A percentile compares a stretch with the other conserved stretches of the same genome.
These are phyloP conservation scores for Cheracebus regulus DNA, from an alignment of 2,797 vertebrate genomes.

Conservation along the genomic window DNA sequence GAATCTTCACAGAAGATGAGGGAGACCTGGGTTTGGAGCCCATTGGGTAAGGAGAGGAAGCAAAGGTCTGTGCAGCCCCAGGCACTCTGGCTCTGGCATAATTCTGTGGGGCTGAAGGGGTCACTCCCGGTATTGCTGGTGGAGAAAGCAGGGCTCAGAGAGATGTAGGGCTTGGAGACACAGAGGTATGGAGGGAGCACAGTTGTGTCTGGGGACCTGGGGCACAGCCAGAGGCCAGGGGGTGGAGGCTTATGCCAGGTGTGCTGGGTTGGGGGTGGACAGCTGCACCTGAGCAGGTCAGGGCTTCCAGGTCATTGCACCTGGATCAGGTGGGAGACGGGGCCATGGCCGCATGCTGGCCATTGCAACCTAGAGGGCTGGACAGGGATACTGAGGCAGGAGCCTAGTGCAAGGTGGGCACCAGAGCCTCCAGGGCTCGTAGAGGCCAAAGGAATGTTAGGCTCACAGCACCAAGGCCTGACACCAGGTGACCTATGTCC, in stretches of 20 bases:
- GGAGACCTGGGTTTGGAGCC: not conserved
- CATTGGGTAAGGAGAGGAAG: not conserved
- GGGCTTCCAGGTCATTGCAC: not conserved
- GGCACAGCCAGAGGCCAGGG: not conserved
- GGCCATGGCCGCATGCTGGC: not conserved
- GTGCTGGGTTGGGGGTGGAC: not conserved
- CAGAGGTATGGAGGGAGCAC: no score
- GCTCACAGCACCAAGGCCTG: not conserved
- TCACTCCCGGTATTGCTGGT: not conserved
- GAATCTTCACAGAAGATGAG: not conserved
- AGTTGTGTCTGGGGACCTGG: not conserved
- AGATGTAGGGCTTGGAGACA: not conserved
- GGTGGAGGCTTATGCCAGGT: not conserved
- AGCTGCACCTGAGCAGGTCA: not conserved
- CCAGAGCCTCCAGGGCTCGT: not conserved
- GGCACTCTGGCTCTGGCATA: no score
- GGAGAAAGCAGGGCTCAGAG: not conserved
- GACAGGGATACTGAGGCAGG: not conserved
- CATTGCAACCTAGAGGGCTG: not conserved
- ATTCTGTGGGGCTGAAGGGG: not conserved
- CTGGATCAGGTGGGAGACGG: no score
- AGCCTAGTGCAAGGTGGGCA: not conserved
- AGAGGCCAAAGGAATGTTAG: not conserved
- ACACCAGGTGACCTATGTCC: not conserved
- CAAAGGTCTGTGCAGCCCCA: fast-evolving